Evolutionary conservation across 2,113 vertebrate species (phyloP).

Genomic region (Jaculus jaculus): DNA sequence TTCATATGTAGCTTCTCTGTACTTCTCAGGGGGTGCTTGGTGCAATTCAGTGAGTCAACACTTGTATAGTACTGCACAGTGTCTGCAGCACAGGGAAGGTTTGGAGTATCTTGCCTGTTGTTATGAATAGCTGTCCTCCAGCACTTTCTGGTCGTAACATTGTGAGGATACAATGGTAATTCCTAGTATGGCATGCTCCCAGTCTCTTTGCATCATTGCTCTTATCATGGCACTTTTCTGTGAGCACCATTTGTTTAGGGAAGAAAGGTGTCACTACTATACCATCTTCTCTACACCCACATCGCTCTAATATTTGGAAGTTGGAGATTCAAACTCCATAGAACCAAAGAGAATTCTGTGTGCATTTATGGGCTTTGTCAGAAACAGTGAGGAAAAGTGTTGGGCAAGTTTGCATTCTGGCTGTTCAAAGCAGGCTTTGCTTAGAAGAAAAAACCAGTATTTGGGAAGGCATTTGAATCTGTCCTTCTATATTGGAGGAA

Average conservation of each 20-base stretch:
- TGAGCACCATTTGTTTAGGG: not conserved
- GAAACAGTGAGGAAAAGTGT: rapidly evolving
- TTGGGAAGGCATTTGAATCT: not conserved
- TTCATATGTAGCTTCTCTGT: not conserved
- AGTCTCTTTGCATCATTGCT: not conserved
- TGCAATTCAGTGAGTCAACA: not conserved
- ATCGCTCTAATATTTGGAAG: not conserved
- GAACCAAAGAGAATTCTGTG: not conserved
- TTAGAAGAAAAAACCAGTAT: not conserved
- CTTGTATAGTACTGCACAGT: not conserved
- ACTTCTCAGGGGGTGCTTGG: not conserved
- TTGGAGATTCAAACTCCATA: not conserved
- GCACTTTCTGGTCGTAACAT: not conserved
- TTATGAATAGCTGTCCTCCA: not conserved
- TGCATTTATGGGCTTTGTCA: not conserved
- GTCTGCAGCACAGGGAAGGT: not conserved
- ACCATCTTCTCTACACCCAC: not conserved
- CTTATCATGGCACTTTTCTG: not conserved
- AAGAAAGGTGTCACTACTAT: not conserved
- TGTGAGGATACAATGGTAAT: not conserved
- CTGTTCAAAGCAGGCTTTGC: not conserved
- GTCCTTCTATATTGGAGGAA: not conserved
- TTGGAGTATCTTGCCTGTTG: not conserved
- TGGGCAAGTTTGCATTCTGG: not conserved
- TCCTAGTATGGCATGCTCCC: not conserved